Conservation (phyloP, 2,888 invertebrate genomes). For the Lamellibrachia satsuma region DNA sequence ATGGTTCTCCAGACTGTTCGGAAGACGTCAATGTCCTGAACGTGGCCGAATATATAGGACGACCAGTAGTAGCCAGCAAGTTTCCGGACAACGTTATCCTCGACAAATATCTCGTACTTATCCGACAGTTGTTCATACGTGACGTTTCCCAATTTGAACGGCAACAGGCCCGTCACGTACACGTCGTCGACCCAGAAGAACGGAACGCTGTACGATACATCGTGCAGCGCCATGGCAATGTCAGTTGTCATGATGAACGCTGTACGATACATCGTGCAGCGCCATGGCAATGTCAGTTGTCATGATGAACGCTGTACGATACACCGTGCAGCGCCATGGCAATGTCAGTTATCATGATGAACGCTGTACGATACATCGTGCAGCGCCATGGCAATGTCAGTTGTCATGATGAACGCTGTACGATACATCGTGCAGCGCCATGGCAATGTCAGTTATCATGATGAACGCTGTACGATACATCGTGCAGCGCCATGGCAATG, state of each 20-base stretch:
- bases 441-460: slow-evolving; percentile 75
- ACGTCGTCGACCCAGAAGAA: slow-evolving; percentile 94
- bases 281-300: slow-evolving; percentile 73
- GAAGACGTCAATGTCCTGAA: neutral
- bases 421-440: slow-evolving; percentile 71
- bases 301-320: slow-evolving; percentile 70
- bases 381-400: slow-evolving; percentile 72
- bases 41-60: neutral
- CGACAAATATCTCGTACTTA: neutral
- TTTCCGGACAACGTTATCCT: neutral
- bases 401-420: slow-evolving; percentile 72
- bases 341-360: slow-evolving; percentile 73
- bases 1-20: neutral
- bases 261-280: slow-evolving; percentile 71
- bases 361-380: too few species aligned
- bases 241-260: slow-evolving; percentile 72
- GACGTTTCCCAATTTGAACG: slow-evolving; percentile 27
- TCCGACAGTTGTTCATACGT: neutral
- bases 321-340: slow-evolving; percentile 72
- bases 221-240: slow-evolving; percentile 72
- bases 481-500: slow-evolving; percentile 72
- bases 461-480: too few species aligned
- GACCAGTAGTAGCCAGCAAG: neutral
- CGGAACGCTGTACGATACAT: slow-evolving; percentile 72
- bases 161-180: slow-evolving; percentile 81